Evolutionary conservation across 2,888 invertebrate species (phyloP), one percentile per base, ranked within the genome.

Genomic region (Clepsis dumicolana): DNA sequence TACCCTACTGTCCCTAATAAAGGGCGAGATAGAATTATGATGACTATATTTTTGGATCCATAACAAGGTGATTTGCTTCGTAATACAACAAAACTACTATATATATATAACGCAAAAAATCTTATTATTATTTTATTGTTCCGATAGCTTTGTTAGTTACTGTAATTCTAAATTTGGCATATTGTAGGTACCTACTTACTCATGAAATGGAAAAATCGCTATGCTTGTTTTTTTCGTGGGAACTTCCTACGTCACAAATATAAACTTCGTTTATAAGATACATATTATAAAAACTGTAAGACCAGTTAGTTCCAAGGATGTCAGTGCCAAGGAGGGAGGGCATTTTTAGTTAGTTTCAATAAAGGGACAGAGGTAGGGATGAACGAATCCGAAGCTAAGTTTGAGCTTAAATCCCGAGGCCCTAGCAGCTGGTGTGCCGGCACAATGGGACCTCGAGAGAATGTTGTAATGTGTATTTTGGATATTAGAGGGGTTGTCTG

Each of bases 401-500:
- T 24, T 21, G 65, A 72, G 77, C 71, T 70, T 64, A 65, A 72
- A 64, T 68, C 65, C 60, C 70, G 67, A 68, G 71, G 70, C 70
- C 68, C 64, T 72, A 73, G 80, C 83, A 83, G 82, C 82, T 82
- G 84, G 78, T 80, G 72, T 73, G 74, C 65, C 71, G 72, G 74
- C 75, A 84, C 84, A 83, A 84, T 80, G 75, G 76, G 71, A 76
- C 73, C 75, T 75, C 71, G 73, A 74, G 73, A 74, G 71, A 78
- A 79, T 79, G 74, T 77, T 77, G 78, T 82, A 77, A 82, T 80
- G 79, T 80, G 77, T 80, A 80, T 81, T 81, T 83, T 77, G 76
- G 81, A 74, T 73, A 78, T 72, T 59, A 64, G 80, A 82, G 83
- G 84, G 84, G 82, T 76, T 80, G 82, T 82, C 82, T 80, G 78